These are phyloP conservation scores for Sinhomidia bicolor DNA, from an alignment of 2,888 invertebrate species.

Conservation along the genomic window DNA sequence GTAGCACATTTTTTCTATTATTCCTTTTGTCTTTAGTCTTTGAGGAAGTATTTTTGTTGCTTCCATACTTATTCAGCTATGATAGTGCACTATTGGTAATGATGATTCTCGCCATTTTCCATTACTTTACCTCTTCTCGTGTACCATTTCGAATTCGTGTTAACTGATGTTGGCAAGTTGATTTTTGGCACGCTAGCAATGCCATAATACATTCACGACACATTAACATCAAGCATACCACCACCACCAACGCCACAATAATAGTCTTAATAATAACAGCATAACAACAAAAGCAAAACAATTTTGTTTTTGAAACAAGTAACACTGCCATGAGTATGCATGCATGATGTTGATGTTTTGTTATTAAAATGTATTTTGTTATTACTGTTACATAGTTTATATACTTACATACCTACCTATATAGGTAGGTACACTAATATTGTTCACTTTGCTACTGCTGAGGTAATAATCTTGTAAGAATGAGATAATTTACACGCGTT, in stretches of 20 bases:
- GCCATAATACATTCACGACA: neutral
- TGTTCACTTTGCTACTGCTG: neutral
- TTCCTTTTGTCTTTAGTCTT: neutral
- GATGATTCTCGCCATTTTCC: neutral
- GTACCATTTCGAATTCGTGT: neutral
- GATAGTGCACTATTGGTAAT: neutral
- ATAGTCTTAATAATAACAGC: neutral
- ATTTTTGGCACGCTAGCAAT: neutral
- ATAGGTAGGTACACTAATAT: neutral
- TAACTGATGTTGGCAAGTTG: neutral
- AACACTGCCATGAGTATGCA: neutral
- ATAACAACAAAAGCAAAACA: neutral
- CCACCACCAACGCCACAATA: neutral
- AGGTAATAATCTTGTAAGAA: conserved; percentile 14
- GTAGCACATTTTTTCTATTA: neutral
- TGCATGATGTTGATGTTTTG: too few relatives aligned
- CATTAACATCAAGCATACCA: too few relatives aligned
- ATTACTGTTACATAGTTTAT: neutral
- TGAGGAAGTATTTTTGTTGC: neutral
- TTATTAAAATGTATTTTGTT: too few relatives aligned
- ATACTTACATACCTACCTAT: neutral
- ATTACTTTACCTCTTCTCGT: neutral
- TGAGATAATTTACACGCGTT: conserved; percentile 29
- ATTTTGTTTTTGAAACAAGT: neutral
- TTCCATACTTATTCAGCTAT: neutral